Base-by-base conservation (phyloP, 2,797 vertebrate genomes). In the Microctenopoma steveboyesi region DNA sequence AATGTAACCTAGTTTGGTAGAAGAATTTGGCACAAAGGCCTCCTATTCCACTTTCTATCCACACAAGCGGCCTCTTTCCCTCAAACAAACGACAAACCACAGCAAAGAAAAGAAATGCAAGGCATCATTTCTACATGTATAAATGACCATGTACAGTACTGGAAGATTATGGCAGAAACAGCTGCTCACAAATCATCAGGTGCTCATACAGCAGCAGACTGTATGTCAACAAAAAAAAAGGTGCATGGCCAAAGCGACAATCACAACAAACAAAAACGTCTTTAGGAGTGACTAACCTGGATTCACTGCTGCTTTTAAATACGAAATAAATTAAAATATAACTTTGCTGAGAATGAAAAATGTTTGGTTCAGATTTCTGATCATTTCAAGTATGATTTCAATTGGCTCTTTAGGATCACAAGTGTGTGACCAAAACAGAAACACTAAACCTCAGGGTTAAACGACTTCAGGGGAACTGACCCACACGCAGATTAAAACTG, bases 1-100 rank as follows among this genome's bases (percentile, higher is more conserved):
- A 18, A 40, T 35, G 12, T 2, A 33, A 30, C 30, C 40, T n/a
- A 39, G 40, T 61, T 45, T 42, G 47, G 30, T 18, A 49, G 16
- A 51, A 62, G 61, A 35, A 72, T 56, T 89, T 86, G 84, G 86
- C 81, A 78, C 77, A 22, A 13, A 7, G 33, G 49, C 40, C 47
- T 4, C 2, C 9, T 59, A 11, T 48, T 43, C 27, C 6, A 40
- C 11, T 33, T 46, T 27, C 37, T 16, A 10, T 39, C 28, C 43
- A 54, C 12, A 33, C 14, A n/a, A 61, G 68, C 45, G 28, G 46
- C 28, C 25, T 39, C 53, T 25, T 60, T 27, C 40, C 40, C 25
- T 54, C 6, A 16, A 25, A 49, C 11, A 0, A 45, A 47, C 22
- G 3, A 68, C 16, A 51, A n/a, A 40, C 40, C 11, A 61, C 48